Percentiles rank a stretch among this genome's conserved stretches.
phyloP scores from a whole-genome alignment of 2,113 vertebrate genomes.

The Thymallus thymallus region DNA sequence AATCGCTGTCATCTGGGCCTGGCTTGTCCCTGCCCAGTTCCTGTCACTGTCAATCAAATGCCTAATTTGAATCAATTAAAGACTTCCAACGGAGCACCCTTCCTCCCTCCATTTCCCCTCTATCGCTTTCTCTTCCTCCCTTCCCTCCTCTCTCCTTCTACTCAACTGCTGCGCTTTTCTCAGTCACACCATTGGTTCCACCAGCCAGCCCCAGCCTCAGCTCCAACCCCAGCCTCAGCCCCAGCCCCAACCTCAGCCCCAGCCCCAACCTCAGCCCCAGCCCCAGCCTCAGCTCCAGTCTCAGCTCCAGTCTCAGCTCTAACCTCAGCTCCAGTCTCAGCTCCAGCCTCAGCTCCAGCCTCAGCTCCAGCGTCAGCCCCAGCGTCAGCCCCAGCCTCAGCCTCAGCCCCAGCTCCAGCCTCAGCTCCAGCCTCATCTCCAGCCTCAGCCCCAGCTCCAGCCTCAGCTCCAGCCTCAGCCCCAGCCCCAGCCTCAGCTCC shows the following conservation, averaged over 20 bases:
- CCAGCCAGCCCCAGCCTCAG: conserved; percentile 23
- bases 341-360: neutral
- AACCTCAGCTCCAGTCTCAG: too few relatives aligned
- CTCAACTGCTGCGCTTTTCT: conserved; percentile 10
- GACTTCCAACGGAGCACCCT: conserved; percentile 12
- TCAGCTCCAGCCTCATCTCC: too few relatives aligned
- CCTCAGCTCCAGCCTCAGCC: fast-evolving
- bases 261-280: too few relatives aligned
- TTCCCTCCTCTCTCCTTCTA: neutral
- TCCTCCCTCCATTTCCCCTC: conserved; percentile 8
- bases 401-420: too few relatives aligned
- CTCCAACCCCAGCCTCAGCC: too few relatives aligned
- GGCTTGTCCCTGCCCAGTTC: conserved; percentile 77
- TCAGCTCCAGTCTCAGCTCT: neutral
- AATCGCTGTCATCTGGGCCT: conserved; percentile 75
- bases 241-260: fast-evolving
- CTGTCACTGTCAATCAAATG: conserved; percentile 81
- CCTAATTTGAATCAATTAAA: conserved; percentile 79
- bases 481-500: neutral
- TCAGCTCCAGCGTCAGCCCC: too few relatives aligned
- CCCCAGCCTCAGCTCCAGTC: neutral
- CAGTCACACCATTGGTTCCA: conserved; percentile 40
- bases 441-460: neutral
- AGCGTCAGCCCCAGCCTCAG: neutral
- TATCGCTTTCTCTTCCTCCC: neutral